Percentiles rank a stretch among this genome's conserved stretches.
Evolutionary conservation across 2,797 vertebrate genomes (phyloP).

Genomic region (Diplodus puntazzo): DNA sequence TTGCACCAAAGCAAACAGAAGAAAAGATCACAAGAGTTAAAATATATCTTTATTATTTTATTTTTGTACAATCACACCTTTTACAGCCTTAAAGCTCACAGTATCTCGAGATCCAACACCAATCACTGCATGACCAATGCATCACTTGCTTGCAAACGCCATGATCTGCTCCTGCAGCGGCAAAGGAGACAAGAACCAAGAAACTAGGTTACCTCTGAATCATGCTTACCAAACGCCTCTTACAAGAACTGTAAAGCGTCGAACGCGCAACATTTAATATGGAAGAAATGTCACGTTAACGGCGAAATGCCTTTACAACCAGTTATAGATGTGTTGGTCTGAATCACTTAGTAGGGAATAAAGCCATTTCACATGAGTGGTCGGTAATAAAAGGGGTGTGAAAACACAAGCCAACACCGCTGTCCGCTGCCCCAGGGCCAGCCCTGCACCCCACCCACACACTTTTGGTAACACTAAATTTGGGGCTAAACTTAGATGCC

Average conservation of each 20-base stretch:
- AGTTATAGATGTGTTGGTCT: slow-evolving; percentile 75
- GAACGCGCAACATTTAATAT: slow-evolving; percentile 67
- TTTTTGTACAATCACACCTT: slow-evolving; percentile 68
- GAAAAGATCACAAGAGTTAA: slow-evolving; percentile 60
- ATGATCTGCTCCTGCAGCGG: slow-evolving; percentile 94
- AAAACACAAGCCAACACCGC: slow-evolving; percentile 87
- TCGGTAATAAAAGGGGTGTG: slow-evolving; percentile 89
- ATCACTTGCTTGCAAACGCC: slow-evolving; percentile 94
- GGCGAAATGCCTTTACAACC: slow-evolving; percentile 70
- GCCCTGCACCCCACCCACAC: slow-evolving; percentile 88
- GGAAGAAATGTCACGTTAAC: slow-evolving; percentile 65
- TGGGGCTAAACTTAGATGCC: slow-evolving; percentile 88
- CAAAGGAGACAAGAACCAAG: slow-evolving; percentile 56
- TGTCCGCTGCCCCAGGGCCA: slow-evolving; percentile 80
- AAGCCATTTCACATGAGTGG: slow-evolving; percentile 85
- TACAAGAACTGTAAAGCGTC: slow-evolving; percentile 61
- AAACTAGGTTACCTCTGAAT: slow-evolving; percentile 36
- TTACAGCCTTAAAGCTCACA: slow-evolving; percentile 61
- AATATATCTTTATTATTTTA: slow-evolving; percentile 82
- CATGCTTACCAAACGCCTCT: slow-evolving; percentile 19
- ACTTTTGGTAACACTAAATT: slow-evolving; percentile 89
- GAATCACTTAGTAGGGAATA: slow-evolving; percentile 85
- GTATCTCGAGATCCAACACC: slow-evolving; percentile 34
- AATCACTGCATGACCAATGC: slow-evolving; percentile 5
- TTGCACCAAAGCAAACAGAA: slow-evolving; percentile 13